Percentiles rank a stretch among this genome's conserved stretches.
These are phyloP conservation scores for Neoarius graeffei DNA, from an alignment of 2,113 vertebrate genomes.

Conservation along the genomic window DNA sequence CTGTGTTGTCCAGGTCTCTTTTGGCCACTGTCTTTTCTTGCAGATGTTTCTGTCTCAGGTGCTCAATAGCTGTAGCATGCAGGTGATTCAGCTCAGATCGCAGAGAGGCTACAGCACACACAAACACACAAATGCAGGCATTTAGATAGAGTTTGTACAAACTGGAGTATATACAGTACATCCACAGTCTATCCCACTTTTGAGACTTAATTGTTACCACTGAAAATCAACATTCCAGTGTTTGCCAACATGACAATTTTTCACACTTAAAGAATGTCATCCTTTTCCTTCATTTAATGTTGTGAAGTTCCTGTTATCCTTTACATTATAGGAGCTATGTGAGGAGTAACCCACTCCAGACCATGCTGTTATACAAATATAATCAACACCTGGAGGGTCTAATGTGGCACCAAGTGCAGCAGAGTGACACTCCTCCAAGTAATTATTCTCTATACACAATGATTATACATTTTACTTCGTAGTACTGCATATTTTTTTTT, in stretches of 20 bases:
- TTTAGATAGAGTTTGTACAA: background rate
- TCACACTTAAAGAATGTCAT: background rate
- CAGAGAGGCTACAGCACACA: slow-evolving; percentile 80
- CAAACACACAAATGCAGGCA: slow-evolving; percentile 22
- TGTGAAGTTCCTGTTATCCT: background rate
- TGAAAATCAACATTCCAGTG: background rate
- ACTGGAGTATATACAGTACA: background rate
- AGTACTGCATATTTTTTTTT: too few species aligned
- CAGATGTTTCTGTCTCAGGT: slow-evolving; percentile 85
- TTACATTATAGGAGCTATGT: background rate
- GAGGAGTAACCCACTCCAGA: background rate
- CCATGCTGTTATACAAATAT: background rate
- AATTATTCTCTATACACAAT: background rate
- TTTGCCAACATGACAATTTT: background rate
- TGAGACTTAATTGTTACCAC: background rate
- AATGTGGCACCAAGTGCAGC: background rate
- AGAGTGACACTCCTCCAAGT: too few species aligned
- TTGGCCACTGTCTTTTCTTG: slow-evolving; percentile 83
- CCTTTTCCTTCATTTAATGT: background rate
- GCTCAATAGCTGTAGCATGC: slow-evolving; percentile 87
- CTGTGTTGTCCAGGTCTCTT: slow-evolving; percentile 83
- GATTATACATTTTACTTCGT: background rate
- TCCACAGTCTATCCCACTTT: background rate
- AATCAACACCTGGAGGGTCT: background rate
- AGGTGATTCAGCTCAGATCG: slow-evolving; percentile 95